phyloP scores from a whole-genome alignment of 2,797 vertebrate species.

The Mormyrus hasselquistii region DNA sequence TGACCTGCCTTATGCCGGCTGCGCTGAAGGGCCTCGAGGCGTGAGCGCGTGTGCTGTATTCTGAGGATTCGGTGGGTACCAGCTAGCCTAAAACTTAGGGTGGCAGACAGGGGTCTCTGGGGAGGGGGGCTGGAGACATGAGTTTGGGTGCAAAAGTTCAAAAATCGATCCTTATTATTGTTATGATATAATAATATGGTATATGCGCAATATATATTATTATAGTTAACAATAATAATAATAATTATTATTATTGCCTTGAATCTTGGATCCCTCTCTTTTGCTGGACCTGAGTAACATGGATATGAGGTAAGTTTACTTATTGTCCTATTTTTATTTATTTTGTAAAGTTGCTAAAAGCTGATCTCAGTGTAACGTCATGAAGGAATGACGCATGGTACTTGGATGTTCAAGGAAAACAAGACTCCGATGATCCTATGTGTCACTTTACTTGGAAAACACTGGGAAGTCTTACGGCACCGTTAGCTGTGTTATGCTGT shows the following conservation, averaged over 20 bases:
- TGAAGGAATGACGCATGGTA: background rate
- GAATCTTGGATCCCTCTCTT: background rate
- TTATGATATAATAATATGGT: background rate
- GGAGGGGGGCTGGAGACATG: background rate
- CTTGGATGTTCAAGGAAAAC: background rate
- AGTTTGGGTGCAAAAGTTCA: too few relatives aligned
- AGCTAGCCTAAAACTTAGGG: background rate
- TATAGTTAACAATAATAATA: background rate
- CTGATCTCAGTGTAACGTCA: background rate
- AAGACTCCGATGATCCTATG: background rate
- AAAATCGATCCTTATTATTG: too few relatives aligned
- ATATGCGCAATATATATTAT: too few relatives aligned
- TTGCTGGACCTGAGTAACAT: background rate
- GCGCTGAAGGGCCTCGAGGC: background rate
- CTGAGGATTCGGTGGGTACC: background rate
- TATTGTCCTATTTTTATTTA: background rate
- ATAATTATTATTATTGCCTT: background rate
- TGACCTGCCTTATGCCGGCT: background rate
- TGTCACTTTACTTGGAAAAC: conserved; percentile 46
- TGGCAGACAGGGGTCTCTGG: background rate
- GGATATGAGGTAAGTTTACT: background rate
- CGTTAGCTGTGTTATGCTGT: conserved; percentile 31
- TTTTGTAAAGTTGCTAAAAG: background rate
- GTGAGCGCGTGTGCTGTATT: background rate
- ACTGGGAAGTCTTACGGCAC: conserved; percentile 40